These are phyloP conservation scores for Sericinus montela DNA, from an alignment of 2,888 invertebrate species.

Conservation along the genomic window DNA sequence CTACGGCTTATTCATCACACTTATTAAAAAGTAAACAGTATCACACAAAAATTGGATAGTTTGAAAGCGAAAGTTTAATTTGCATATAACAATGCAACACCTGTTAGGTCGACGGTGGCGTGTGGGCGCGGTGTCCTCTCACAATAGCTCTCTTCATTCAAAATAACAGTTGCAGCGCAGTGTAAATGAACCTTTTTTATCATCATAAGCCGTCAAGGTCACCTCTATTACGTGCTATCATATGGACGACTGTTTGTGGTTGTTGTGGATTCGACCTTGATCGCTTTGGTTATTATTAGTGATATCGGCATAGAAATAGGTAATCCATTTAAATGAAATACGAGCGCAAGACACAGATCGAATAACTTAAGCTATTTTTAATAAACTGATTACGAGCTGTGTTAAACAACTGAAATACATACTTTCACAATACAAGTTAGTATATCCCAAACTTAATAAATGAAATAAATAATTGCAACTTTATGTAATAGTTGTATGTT, in stretches of 20 bases:
- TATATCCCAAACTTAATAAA: too few species aligned
- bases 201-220: slow-evolving; percentile 70
- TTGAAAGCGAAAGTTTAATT: slow-evolving; percentile 74
- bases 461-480: too few species aligned
- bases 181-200: slow-evolving; percentile 78
- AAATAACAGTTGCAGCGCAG: slow-evolving; percentile 62
- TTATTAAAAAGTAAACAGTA: slow-evolving; percentile 26
- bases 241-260: slow-evolving; percentile 36
- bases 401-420: too few species aligned
- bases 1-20: slow-evolving; percentile 20
- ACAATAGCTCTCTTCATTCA: slow-evolving; percentile 54
- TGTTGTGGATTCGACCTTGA: slow-evolving; percentile 26
- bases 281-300: background rate
- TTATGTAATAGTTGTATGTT: too few species aligned
- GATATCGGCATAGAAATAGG: too few species aligned
- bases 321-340: too few species aligned
- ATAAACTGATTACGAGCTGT: too few species aligned
- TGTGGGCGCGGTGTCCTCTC: slow-evolving; percentile 67
- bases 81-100: slow-evolving; percentile 77
- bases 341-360: too few species aligned
- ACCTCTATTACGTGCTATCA: slow-evolving; percentile 57
- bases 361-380: too few species aligned
- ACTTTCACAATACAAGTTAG: too few species aligned
- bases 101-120: slow-evolving; percentile 55
- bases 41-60: slow-evolving; percentile 56